Evolutionary conservation across 2,888 invertebrate genomes (phyloP).

Genomic region (Sminthurides aquaticus): DNA sequence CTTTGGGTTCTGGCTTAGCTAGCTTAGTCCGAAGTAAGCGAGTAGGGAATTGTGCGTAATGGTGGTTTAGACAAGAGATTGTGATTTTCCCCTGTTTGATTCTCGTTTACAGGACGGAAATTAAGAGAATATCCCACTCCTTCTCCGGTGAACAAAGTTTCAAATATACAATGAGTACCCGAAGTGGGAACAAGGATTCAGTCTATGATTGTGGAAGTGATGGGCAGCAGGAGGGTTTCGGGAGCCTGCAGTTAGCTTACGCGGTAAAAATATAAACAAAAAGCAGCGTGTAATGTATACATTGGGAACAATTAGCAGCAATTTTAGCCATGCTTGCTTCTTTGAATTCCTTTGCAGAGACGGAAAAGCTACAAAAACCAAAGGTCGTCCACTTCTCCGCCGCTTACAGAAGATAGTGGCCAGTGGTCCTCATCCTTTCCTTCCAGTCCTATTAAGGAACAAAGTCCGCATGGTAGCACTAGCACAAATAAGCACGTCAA

Average conservation of each 20-base stretch:
- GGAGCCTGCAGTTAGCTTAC: conserved; percentile 1
- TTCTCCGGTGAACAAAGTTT: background rate
- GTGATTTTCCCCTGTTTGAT: background rate
- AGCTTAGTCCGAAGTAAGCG: too few relatives aligned
- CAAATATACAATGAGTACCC: background rate
- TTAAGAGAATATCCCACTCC: background rate
- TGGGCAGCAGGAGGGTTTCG: conserved; percentile 1
- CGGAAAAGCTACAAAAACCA: conserved; percentile 11
- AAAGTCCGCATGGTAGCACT: conserved; percentile 28
- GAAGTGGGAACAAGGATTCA: background rate
- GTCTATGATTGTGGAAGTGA: background rate
- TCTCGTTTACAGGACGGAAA: background rate
- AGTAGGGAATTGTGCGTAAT: background rate
- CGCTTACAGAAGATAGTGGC: conserved; percentile 39
- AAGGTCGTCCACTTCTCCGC: conserved; percentile 28
- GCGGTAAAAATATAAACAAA: background rate
- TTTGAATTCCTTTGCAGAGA: conserved; percentile 11
- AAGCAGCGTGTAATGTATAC: too few relatives aligned
- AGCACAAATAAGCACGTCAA: conserved; percentile 13
- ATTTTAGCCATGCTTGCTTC: too few relatives aligned
- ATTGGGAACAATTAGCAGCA: too few relatives aligned
- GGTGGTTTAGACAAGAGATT: too few relatives aligned
- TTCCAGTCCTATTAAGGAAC: conserved; percentile 39
- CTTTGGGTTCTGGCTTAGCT: too few relatives aligned
- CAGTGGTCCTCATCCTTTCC: conserved; percentile 37